Percentiles rank a stretch among this genome's conserved stretches.
Evolutionary conservation across 2,888 invertebrate genomes (phyloP).

Genomic region (Spialia ferax): DNA sequence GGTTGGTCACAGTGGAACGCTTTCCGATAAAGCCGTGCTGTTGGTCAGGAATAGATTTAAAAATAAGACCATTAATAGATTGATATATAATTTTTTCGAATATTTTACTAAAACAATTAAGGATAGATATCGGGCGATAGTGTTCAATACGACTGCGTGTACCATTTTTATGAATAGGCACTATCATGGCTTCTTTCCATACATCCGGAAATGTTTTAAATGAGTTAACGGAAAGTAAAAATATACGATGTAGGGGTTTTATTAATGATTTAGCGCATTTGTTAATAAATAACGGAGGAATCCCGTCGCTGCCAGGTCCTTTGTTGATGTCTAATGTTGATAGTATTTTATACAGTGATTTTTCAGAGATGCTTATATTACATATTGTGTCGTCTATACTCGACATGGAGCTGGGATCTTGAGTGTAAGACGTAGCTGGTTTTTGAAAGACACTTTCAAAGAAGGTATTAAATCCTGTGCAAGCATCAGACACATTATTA

Average conservation of each 20-base stretch:
- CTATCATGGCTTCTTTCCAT: constrained; percentile 13
- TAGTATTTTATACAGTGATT: constrained; percentile 15
- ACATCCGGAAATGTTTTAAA: background rate
- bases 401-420: background rate
- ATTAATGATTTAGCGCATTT: background rate
- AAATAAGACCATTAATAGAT: background rate
- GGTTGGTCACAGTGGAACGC: background rate
- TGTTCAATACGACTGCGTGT: constrained; percentile 14
- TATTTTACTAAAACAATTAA: constrained; percentile 26
- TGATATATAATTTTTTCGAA: constrained; percentile 19
- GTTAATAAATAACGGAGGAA: constrained; percentile 16
- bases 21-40: constrained; percentile 20
- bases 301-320: constrained; percentile 22
- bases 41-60: constrained; percentile 9
- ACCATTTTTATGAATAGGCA: constrained; percentile 26
- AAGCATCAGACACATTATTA: constrained; percentile 1
- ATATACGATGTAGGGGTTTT: background rate
- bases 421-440: constrained; percentile 15
- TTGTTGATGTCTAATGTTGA: constrained; percentile 6
- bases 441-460: constrained; percentile 29
- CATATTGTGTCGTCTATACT: constrained; percentile 2
- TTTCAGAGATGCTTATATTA: constrained; percentile 5
- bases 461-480: constrained; percentile 18
- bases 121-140: constrained; percentile 26
- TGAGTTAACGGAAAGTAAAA: constrained; percentile 6